Evolutionary conservation across 2,113 vertebrate species (phyloP), one percentile per base, ranked within the genome.

Genomic region (Formicarius rufipectus): DNA sequence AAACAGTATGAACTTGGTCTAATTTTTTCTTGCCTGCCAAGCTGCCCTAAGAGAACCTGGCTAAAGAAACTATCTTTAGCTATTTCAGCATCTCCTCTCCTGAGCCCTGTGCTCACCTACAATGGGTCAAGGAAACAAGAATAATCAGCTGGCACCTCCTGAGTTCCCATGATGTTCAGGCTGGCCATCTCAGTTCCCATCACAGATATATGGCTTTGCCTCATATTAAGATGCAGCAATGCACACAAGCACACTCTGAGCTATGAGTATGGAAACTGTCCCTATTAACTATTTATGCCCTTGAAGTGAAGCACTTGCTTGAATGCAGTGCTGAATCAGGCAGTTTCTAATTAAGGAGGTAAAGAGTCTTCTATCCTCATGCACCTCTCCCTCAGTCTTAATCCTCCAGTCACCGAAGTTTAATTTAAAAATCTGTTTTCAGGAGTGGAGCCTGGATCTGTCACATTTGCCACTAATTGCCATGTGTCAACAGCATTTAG

Each of bases 381-480:
- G 71, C 85, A 83, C 20, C 40, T 86, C 49, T 94, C 64, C 56
- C 79, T 94, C 56, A 81, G 60, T 60, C 94, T 75, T 90, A 89
- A 89, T 94, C 82, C 79, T 90, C 66, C 28, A 84, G 86, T 90
- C 88, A 81, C 62, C 73, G 56, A 92, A 44, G 5, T 94, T 92
- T 95, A 94, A 96, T 87, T 96, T 87, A 92, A 96, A 95, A 92
- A 84, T 87, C 73, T 90, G 64, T 84, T 97, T 94, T 92, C 52
- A 62, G 73, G 76, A 88, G 68, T 53, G 90, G 73, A 95, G 56
- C 56, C 24, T 50, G 60, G 88, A 92, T 96, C 83, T 72, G 80
- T 81, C 66, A 73, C 90, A 69, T 89, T 25, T 76, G 84, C 45
- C 77, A 89, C 56, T 95, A 96, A 97, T 94, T 96, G 79, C 93